A percentile compares a stretch with the other conserved stretches of the same genome.
phyloP scores from a whole-genome alignment of 64 coral and sea anemone genomes.

The Exaiptasia diaphana region DNA sequence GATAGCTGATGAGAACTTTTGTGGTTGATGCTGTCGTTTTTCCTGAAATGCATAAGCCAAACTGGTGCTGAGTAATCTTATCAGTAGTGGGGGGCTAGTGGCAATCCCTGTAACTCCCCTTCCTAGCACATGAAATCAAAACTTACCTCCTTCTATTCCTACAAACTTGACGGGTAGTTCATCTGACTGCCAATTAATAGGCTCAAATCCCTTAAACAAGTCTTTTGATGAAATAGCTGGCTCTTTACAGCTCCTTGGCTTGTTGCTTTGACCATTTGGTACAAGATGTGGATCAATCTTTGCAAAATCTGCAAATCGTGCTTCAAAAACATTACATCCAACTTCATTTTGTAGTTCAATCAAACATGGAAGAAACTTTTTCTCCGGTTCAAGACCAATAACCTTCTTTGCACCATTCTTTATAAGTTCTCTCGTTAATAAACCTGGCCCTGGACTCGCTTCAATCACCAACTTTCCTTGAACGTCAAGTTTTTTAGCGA shows the following conservation, averaged over 20 bases:
- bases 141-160: conserved; percentile 66
- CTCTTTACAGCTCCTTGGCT: conserved; percentile 38
- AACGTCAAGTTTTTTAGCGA: conserved; percentile 44
- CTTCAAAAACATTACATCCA: conserved; percentile 23
- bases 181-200: conserved; percentile 57
- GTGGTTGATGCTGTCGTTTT: not conserved
- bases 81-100: not conserved
- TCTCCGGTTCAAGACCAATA: conserved; percentile 81
- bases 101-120: too few species aligned
- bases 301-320: conserved; percentile 73
- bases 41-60: too few species aligned
- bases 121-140: too few species aligned
- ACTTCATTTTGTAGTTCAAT: conserved; percentile 36
- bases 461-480: conserved; percentile 41
- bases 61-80: too few species aligned
- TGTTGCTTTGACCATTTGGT: conserved; percentile 24
- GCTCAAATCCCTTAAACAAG: conserved; percentile 47
- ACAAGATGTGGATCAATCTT: conserved; percentile 81
- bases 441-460: conserved; percentile 61
- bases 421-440: conserved; percentile 52
- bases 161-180: conserved; percentile 73
- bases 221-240: conserved; percentile 77
- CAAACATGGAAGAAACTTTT: conserved; percentile 51
- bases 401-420: conserved; percentile 61
- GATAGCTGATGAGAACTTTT: conserved; percentile 62